phyloP scores from a whole-genome alignment of 2,888 invertebrate genomes.

The Steromphala cineraria region DNA sequence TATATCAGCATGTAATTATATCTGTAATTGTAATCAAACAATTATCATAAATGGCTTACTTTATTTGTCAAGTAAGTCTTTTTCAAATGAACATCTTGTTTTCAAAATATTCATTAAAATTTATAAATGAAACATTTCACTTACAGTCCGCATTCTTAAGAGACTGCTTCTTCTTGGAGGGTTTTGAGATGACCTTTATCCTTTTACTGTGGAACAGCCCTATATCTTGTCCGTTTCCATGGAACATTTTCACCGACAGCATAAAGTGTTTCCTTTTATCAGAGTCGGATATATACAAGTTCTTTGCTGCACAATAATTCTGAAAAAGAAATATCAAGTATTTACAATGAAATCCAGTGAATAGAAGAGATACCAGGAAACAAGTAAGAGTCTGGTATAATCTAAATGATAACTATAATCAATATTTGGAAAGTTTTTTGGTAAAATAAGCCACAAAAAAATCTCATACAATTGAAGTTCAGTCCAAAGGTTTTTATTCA shows the following conservation, averaged over 20 bases:
- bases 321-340: conserved; percentile 54
- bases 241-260: conserved; percentile 99
- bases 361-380: too few relatives aligned
- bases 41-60: too few relatives aligned
- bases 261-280: conserved; percentile 99
- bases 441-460: too few relatives aligned
- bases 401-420: too few relatives aligned
- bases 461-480: not conserved
- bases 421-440: too few relatives aligned
- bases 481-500: not conserved
- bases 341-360: not conserved
- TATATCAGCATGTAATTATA: too few relatives aligned
- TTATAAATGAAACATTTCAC: conserved; percentile 53
- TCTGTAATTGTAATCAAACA: too few relatives aligned
- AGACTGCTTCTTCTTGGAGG: conserved; percentile 99
- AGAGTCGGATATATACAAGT: conserved; percentile 98
- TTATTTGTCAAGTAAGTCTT: too few relatives aligned
- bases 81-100: too few relatives aligned
- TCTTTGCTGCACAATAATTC: conserved; percentile 99
- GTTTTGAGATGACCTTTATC: conserved; percentile 99
- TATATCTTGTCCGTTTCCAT: conserved; percentile 97
- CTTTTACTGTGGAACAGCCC: conserved; percentile 98
- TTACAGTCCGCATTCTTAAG: conserved; percentile 96
- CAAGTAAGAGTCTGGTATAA: too few relatives aligned
- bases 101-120: too few relatives aligned